Base-by-base conservation (phyloP, 2,888 invertebrate genomes). In the Automeris io region DNA sequence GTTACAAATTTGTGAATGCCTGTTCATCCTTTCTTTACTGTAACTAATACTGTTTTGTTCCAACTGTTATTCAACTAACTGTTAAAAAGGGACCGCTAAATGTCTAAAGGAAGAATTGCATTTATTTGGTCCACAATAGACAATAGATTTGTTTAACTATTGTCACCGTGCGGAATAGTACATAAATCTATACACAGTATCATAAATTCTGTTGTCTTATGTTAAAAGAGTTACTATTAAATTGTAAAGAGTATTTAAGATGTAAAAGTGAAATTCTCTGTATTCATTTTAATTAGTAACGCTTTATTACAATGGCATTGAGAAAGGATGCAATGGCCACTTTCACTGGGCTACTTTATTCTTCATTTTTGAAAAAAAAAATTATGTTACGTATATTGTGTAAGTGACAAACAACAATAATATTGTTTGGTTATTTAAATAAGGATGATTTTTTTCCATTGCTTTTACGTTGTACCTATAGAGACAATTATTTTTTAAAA, bases 211-310 rank as follows among this genome's bases (percentile, higher is more conserved):
- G 44, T 62, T 64, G 64, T 62, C 63, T 57, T 46, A 37, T 42
- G 40, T 45, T 53, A 62, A 77, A 78, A 73, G 77, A 70, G 67
- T 68, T 54, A 48, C 46, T 45, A 53, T 63, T 66, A 57, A 61
- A 8, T 44, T 47, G 57, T 69, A 74, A 75, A 68, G 73, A 64
- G 79, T 81, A 78, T 83, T 83, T 82, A 81, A 65, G 68, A 72
- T 73, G 75, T 78, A 83, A 85, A 85, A 85, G 85, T 85, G 83
- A 85, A 85, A 83, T 78, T 54, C 51, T 50, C 42, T 59, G 55
- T 59, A 68, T 74, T 66, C 47, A 61, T 26, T 40, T 39, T 37
- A 55, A 73, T 79, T 81, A 46, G 81, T 56, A 53, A 81, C 71
- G 82, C 62, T 55, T 51, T 57, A 61, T 72, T 74, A 61, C 43